phyloP scores from a whole-genome alignment of 2,797 vertebrate genomes.

The Chromobotia macracanthus region DNA sequence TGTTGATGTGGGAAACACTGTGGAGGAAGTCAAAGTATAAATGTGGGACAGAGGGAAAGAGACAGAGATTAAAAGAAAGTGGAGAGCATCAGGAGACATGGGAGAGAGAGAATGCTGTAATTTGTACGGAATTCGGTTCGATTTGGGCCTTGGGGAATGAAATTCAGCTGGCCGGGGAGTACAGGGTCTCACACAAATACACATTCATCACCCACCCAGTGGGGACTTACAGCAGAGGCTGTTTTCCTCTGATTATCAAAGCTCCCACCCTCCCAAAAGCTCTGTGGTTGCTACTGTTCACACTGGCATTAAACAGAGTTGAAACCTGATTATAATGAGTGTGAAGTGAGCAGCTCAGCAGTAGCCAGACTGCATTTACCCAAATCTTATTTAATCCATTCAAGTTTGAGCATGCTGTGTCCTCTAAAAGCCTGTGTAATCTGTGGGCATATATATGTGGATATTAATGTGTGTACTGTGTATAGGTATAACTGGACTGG shows the following conservation, averaged over 20 bases:
- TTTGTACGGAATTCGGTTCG: background rate
- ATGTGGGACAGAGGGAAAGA: constrained; percentile 19
- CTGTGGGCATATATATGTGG: background rate
- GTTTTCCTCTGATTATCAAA: constrained; percentile 10
- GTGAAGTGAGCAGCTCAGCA: constrained; percentile 11
- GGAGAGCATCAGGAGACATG: background rate
- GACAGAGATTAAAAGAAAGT: background rate
- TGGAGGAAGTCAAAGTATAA: constrained; percentile 14
- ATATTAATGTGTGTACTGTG: background rate
- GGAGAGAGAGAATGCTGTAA: background rate
- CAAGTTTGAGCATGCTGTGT: background rate
- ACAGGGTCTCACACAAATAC: constrained; percentile 26
- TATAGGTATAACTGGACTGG: background rate
- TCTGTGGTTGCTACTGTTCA: background rate
- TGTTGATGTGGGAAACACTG: constrained; percentile 37
- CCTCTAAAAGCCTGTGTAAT: background rate
- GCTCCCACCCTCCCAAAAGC: background rate
- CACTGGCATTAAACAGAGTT: background rate
- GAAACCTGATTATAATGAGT: constrained; percentile 13
- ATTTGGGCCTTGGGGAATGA: constrained; percentile 30
- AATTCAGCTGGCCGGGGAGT: constrained; percentile 10
- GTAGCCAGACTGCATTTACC: background rate
- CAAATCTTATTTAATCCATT: background rate
- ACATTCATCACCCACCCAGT: constrained; percentile 15
- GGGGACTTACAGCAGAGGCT: constrained; percentile 19